Percentiles rank a stretch among this genome's conserved stretches.
These are phyloP conservation scores for Tachystola acroxantha DNA, from an alignment of 2,888 invertebrate genomes.

Conservation along the genomic window DNA sequence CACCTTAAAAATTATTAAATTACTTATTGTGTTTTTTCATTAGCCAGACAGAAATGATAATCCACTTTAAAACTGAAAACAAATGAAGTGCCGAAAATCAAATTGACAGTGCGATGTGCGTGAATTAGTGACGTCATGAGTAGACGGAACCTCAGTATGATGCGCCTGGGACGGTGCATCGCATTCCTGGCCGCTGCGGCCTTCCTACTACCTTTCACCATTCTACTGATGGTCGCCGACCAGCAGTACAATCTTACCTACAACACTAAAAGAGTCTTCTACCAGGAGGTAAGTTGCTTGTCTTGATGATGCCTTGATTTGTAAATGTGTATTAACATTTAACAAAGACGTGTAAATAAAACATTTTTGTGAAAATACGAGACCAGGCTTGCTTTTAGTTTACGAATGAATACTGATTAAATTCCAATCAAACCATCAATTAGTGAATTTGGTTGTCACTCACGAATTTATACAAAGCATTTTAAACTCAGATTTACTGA, in stretches of 20 bases:
- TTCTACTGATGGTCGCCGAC: conserved; percentile 79
- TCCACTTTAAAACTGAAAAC: not conserved
- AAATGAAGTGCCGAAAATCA: conserved; percentile 5
- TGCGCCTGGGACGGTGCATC: conserved; percentile 75
- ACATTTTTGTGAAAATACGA: not conserved
- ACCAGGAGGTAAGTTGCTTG: conserved; percentile 68
- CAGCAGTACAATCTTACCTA: conserved; percentile 79
- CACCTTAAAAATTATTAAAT: no score
- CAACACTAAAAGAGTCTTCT: conserved; percentile 65
- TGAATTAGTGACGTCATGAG: conserved; percentile 38
- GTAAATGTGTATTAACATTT: no score
- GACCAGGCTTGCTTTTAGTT: not conserved
- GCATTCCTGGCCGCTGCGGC: conserved; percentile 80
- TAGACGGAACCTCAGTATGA: conserved; percentile 64
- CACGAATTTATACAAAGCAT: no score
- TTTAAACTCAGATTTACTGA: no score
- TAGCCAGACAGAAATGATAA: no score
- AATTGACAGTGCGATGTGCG: conserved; percentile 13
- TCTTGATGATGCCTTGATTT: no score
- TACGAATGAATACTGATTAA: no score
- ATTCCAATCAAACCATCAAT: no score
- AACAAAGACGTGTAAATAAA: conserved; percentile 1
- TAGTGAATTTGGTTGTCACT: no score
- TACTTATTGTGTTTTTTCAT: no score
- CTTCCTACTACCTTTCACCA: conserved; percentile 78